phyloP scores from a whole-genome alignment of 2,113 vertebrate genomes.

The Tamias sibiricus region DNA sequence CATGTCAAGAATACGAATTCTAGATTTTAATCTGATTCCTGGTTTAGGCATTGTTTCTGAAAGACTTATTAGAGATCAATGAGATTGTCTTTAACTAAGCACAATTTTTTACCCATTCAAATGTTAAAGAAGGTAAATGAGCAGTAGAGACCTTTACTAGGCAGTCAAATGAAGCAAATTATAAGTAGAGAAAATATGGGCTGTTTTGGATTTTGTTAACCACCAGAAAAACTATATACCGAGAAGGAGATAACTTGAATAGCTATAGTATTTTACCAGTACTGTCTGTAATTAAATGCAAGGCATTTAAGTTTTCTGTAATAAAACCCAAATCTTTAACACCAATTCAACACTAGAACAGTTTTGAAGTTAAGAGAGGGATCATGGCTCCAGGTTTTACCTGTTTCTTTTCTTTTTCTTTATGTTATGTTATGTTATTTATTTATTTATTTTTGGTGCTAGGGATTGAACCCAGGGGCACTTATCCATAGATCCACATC shows the following conservation, averaged over 20 bases:
- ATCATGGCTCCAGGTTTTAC: constrained; percentile 22
- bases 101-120: constrained; percentile 31
- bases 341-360: background rate
- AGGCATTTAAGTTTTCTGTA: background rate
- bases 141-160: background rate
- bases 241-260: background rate
- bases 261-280: constrained; percentile 1
- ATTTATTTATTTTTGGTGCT: background rate
- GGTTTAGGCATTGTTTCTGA: constrained; percentile 21
- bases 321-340: background rate
- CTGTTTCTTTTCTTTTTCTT: background rate
- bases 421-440: too few relatives aligned
- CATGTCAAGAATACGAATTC: background rate
- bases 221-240: background rate
- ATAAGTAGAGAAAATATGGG: constrained; percentile 10
- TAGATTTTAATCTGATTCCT: background rate
- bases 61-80: background rate
- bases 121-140: background rate
- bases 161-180: background rate
- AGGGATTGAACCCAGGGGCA: background rate
- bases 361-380: background rate
- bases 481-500: background rate
- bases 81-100: background rate
- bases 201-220: background rate
- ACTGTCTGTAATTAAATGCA: background rate